Conservation (phyloP, 1,140 invertebrate genomes). For the Plodia interpunctella region DNA sequence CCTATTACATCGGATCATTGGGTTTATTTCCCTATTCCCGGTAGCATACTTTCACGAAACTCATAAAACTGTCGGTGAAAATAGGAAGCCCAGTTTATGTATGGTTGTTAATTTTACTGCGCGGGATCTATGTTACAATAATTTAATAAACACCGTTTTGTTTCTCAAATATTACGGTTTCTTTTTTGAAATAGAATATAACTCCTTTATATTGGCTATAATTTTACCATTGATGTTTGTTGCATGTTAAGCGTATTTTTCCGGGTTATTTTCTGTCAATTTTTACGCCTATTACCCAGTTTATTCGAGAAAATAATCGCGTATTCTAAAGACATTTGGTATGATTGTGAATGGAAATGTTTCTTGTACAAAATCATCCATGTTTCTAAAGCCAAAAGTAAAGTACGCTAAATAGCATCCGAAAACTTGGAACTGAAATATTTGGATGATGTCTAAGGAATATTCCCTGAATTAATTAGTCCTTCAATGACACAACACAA, state of each 20-base stretch:
- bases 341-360: too few relatives aligned
- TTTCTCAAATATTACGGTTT: not conserved
- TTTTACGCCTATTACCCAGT: too few relatives aligned
- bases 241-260: too few relatives aligned
- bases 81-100: not conserved
- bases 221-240: too few relatives aligned
- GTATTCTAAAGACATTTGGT: too few relatives aligned
- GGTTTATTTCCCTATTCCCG: not conserved
- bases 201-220: not conserved
- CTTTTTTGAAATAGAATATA: not conserved
- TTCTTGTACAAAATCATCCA: too few relatives aligned
- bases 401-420: not conserved
- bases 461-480: not conserved
- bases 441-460: too few relatives aligned
- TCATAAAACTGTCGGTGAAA: conserved; percentile 2
- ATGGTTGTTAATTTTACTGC: not conserved
- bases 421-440: too few relatives aligned
- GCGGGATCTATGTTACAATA: not conserved
- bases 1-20: not conserved
- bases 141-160: conserved; percentile 2
- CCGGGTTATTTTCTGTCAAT: too few relatives aligned
- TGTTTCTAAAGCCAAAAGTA: too few relatives aligned
- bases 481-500: conserved; percentile 1
- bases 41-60: conserved; percentile 5
- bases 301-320: too few relatives aligned